Base-by-base conservation (phyloP, 2,113 vertebrate species). In the Gobiocypris rarus region DNA sequence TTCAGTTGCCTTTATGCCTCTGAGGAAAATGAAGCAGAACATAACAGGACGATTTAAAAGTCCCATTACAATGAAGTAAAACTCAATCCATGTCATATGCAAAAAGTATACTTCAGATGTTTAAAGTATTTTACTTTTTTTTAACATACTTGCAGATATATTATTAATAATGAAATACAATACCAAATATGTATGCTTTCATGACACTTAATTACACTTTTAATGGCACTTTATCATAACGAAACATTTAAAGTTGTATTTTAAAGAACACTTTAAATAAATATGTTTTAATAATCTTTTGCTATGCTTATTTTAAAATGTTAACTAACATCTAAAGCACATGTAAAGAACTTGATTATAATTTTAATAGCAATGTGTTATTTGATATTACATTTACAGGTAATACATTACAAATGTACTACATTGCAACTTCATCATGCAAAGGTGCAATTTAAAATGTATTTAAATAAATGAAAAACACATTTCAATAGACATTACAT, bases 1-100 rank as follows among this genome's bases (percentile, higher is more conserved):
- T 90, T 86, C 88, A 86, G 88, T 86, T 91, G 81, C 89, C 89
- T 91, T 86, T 86, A 65, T 58, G 63, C 58, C 70, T 76, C 56
- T 3, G 43, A 79, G 67, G 83, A 59, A 80, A 73, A 22, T 71
- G 24, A 79, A 80, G 52, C 54, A 61, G 31, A 70, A 31, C 7
- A 70, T 82, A 69, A 80, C 65, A 38, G 9, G n/a, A 61, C 5
- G 45, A 56, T 70, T 81, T 24, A 81, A 81, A 79, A 80, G 28
- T 59, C 26, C 38, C 76, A 26, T 70, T 26, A 52, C 28, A 84
- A 28, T 69, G 19, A 41, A 65, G 63, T 13, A 67, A 22, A 79
- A 79, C 8, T 26, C 59, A 19, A 1, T 45, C 17, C 22, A 6
- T 54, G 48, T 69, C 24, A 56, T 11, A 22, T 69, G 34, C 65